Evolutionary conservation across 92 coral and sea anemone genomes (phyloP).

Genomic region (Zoanthus sociatus): DNA sequence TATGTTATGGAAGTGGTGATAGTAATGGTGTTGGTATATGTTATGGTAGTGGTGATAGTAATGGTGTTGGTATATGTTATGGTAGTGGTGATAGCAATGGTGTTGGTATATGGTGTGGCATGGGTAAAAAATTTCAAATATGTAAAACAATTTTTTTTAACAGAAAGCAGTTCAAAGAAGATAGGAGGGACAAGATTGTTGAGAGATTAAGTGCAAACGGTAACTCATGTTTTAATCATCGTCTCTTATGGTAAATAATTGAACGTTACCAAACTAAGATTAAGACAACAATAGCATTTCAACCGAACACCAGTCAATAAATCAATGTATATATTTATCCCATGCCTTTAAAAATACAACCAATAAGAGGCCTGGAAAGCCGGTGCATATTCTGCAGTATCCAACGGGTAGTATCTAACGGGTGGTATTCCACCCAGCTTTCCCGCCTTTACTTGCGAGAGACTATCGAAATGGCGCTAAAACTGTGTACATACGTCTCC

Average conservation of each 20-base stretch:
- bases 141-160: background rate
- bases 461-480: too few relatives aligned
- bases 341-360: too few relatives aligned
- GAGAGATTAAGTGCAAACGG: slow-evolving; percentile 24
- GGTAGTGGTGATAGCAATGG: background rate
- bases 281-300: too few relatives aligned
- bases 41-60: background rate
- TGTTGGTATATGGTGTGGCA: too few relatives aligned
- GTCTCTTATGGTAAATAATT: background rate
- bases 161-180: slow-evolving; percentile 38
- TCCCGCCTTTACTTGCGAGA: too few relatives aligned
- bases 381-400: too few relatives aligned
- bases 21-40: background rate
- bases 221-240: background rate
- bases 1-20: background rate
- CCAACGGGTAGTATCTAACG: too few relatives aligned
- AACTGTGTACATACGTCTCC: too few relatives aligned
- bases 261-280: background rate
- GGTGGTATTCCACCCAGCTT: too few relatives aligned
- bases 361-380: too few relatives aligned
- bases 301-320: too few relatives aligned
- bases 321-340: too few relatives aligned
- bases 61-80: background rate
- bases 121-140: background rate
- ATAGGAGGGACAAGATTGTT: slow-evolving; percentile 38